Percentiles rank a stretch among this genome's conserved stretches.
Conservation (phyloP, 30 jellyfish, hydroid and myxozoan genomes). For the Morbakka virulenta region DNA sequence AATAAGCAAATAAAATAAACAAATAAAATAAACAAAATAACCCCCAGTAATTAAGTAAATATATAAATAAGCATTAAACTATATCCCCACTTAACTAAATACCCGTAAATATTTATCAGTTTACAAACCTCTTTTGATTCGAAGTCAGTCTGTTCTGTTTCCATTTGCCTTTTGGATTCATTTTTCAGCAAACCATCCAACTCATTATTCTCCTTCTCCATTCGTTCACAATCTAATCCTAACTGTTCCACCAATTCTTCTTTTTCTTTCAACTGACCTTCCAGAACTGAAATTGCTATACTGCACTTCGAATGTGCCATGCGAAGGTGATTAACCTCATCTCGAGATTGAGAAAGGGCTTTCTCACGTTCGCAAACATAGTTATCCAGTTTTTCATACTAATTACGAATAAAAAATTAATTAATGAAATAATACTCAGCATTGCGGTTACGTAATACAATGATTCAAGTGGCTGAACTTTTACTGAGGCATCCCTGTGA, state of each 20-base stretch:
- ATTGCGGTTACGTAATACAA: no score
- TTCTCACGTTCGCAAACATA: slow-evolving; percentile 68
- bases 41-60: no score
- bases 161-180: no score
- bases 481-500: background rate
- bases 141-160: slow-evolving; percentile 4
- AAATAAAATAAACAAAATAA: no score
- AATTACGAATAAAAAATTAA: no score
- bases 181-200: no score
- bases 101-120: no score
- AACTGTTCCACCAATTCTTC: slow-evolving; percentile 73
- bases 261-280: slow-evolving; percentile 61
- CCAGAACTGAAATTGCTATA: slow-evolving; percentile 48
- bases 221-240: slow-evolving; percentile 68
- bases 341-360: slow-evolving; percentile 67
- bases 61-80: no score
- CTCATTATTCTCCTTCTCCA: slow-evolving; percentile 64
- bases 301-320: slow-evolving; percentile 38
- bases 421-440: no score
- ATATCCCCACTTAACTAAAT: no score
- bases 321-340: slow-evolving; percentile 59
- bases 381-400: slow-evolving; percentile 73
- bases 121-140: slow-evolving; percentile 58
- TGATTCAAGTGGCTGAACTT: background rate
- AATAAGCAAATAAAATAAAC: no score